Evolutionary conservation across 1,140 invertebrate genomes (phyloP).

Genomic region (Brachionus asplanchnoidis): DNA sequence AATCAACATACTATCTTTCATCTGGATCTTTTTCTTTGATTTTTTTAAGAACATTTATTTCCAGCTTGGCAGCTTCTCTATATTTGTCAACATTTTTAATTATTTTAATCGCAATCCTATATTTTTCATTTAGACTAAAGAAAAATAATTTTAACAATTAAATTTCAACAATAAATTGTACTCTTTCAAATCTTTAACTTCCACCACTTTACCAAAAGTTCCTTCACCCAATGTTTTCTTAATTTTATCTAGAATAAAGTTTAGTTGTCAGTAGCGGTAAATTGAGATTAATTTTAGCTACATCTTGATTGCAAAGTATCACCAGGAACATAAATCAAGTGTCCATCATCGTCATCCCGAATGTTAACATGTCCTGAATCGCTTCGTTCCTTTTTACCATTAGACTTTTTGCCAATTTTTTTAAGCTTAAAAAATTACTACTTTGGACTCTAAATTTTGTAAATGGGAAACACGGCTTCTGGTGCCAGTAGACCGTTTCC

Average conservation of each 20-base stretch:
- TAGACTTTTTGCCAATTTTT: neutral
- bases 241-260: constrained; percentile 79
- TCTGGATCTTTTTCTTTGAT: constrained; percentile 88
- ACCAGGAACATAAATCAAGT: constrained; percentile 92
- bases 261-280: neutral
- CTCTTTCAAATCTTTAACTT: constrained; percentile 91
- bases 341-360: constrained; percentile 91
- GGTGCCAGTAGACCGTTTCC: neutral
- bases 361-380: constrained; percentile 36
- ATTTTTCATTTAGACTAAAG: constrained; percentile 45
- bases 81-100: constrained; percentile 99
- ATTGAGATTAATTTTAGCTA: constrained; percentile 49
- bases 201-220: constrained; percentile 98
- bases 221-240: constrained; percentile 94
- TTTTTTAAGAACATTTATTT: constrained; percentile 97
- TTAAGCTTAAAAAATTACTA: neutral
- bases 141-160: neutral
- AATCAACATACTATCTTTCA: constrained; percentile 78
- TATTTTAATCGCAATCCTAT: constrained; percentile 83
- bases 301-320: constrained; percentile 98
- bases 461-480: neutral
- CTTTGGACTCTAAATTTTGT: neutral
- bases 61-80: constrained; percentile 93
- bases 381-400: neutral
- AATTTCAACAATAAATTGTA: constrained; percentile 53